Base-by-base conservation (phyloP, 2,113 vertebrate species). In the Tringa solitaria region DNA sequence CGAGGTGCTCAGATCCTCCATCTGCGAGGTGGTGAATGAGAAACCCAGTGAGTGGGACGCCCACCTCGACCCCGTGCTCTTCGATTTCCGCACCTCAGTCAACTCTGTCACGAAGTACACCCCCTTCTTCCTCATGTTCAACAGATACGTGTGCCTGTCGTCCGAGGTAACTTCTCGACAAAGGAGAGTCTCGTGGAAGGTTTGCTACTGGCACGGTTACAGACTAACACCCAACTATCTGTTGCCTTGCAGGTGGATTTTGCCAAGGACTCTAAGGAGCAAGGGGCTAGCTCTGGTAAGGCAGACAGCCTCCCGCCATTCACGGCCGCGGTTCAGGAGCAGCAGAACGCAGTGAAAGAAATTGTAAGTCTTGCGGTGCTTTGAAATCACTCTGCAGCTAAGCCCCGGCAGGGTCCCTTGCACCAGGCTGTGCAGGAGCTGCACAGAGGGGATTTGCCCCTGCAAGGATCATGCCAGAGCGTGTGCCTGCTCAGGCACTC, bases 121-220 rank as follows among this genome's bases (percentile, higher is more conserved):
- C 4, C 99, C 99, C 5, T 98, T 98, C 90, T 99, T 98, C 73
- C 98, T 99, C 90, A 98, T 99, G 98, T 99, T 99, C 89, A 99
- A 98, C 97, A 98, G 99, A 97, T 98, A 98, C 10, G 96, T 97
- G 35, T 98, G 95, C 88, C 83, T 98, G 59, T 98, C 98, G 0
- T 98, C 95, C 2, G 97, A 97, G 97, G 97, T 97, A 97, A 97
- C 57, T 21, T 53, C 80, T 28, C 0, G 0, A 4, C 12, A 9
- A 35, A 4, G 41, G 46, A 50, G 63, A 39, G 63, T 14, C 48
- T 23, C 3, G 35, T 20, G 16, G 69, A 74, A n/a, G 63, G 43
- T 28, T 26, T 72, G 73, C 33, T 21, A 2, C 26, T 59, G 73
- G 28, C 0, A 2, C 1, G 10, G 23, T 9, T 22, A 11, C 14